These are phyloP conservation scores for Porites australiensis DNA, from an alignment of 64 coral and sea anemone species.

Conservation along the genomic window DNA sequence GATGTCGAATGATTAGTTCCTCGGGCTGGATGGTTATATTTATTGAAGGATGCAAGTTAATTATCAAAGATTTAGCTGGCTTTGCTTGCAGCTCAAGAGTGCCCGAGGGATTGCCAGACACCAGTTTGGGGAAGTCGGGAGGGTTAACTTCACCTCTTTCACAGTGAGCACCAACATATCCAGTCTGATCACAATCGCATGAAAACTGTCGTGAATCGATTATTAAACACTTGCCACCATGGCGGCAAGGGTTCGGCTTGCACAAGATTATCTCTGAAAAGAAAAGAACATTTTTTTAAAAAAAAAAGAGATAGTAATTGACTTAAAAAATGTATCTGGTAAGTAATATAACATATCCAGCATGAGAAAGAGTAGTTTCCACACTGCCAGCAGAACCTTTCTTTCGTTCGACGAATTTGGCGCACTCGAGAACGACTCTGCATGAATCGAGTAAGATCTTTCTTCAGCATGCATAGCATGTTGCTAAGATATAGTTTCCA, in stretches of 20 bases:
- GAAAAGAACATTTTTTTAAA: no score
- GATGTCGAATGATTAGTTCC: neutral
- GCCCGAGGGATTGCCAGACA: neutral
- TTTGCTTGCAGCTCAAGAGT: slow-evolving; percentile 16
- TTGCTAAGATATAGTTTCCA: no score
- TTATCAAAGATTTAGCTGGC: slow-evolving; percentile 21
- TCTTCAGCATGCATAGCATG: no score
- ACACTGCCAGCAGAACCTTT: no score
- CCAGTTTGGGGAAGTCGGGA: slow-evolving; percentile 58
- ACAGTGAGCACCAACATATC: slow-evolving; percentile 52
- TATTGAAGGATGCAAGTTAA: neutral
- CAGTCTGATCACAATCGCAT: slow-evolving; percentile 56
- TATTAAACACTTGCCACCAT: slow-evolving; percentile 61
- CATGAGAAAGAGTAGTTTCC: no score
- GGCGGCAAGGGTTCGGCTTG: slow-evolving; percentile 37
- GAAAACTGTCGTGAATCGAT: neutral
- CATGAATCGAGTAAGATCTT: no score
- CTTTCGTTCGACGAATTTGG: no score
- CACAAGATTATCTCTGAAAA: slow-evolving; percentile 45
- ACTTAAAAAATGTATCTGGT: no score
- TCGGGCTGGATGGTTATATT: slow-evolving; percentile 28
- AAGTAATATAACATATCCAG: no score
- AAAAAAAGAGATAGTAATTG: no score
- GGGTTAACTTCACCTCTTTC: slow-evolving; percentile 24
- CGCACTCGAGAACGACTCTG: no score